These are phyloP conservation scores for Corythoichthys intestinalis DNA, from an alignment of 2,113 vertebrate genomes.

Conservation along the genomic window DNA sequence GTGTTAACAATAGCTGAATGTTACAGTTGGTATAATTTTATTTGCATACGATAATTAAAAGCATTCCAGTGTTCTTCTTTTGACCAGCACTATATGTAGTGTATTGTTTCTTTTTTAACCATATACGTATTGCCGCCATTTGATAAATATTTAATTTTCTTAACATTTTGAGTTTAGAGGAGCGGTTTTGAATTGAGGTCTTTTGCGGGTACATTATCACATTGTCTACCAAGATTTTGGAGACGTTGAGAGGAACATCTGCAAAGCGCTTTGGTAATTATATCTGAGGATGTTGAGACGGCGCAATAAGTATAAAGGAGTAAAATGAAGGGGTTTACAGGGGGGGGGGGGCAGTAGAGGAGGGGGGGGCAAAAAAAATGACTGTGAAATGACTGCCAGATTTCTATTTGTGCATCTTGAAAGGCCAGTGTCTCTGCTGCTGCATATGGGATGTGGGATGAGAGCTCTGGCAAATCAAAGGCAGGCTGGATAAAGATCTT, in stretches of 20 bases:
- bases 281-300: constrained; percentile 64
- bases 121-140: constrained; percentile 25
- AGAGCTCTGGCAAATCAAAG: constrained; percentile 74
- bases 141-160: constrained; percentile 22
- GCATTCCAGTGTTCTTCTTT: constrained; percentile 42
- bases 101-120: constrained; percentile 26
- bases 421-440: constrained; percentile 64
- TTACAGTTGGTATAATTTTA: constrained; percentile 31
- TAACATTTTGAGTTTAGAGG: constrained; percentile 17
- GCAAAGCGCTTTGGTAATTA: constrained; percentile 64
- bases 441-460: constrained; percentile 75
- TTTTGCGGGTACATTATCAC: constrained; percentile 30
- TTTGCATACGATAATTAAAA: constrained; percentile 48
- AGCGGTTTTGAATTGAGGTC: constrained; percentile 23
- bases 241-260: constrained; percentile 56
- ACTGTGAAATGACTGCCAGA: constrained; percentile 75
- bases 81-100: constrained; percentile 37
- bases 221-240: constrained; percentile 44
- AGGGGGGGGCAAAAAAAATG: constrained; percentile 43
- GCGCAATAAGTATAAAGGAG: constrained; percentile 38
- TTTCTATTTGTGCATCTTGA: constrained; percentile 71
- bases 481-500: constrained; percentile 72
- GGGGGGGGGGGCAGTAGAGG: constrained; percentile 13
- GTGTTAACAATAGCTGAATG: constrained; percentile 59
- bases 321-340: constrained; percentile 48